These are phyloP conservation scores for Myotis myotis DNA, from an alignment of 2,797 vertebrate species.

Conservation along the genomic window DNA sequence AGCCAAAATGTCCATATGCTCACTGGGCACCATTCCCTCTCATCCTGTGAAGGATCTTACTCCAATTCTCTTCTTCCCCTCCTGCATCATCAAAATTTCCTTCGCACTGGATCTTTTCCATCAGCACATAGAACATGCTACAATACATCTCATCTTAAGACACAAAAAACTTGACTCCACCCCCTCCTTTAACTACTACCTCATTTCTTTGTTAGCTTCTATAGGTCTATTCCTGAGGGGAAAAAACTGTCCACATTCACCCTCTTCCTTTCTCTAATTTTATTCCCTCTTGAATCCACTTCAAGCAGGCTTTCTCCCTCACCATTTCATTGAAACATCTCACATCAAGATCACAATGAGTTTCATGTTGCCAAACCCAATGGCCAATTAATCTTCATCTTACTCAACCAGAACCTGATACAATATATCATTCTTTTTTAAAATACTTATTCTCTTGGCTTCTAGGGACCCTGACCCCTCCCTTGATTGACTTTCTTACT, in stretches of 20 bases:
- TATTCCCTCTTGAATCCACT: neutral
- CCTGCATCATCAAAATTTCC: neutral
- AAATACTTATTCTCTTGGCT: neutral
- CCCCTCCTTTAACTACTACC: neutral
- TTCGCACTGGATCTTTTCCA: neutral
- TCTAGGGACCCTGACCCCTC: neutral
- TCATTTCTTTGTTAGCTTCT: neutral
- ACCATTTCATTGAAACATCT: neutral
- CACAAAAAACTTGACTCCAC: neutral
- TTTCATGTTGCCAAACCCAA: neutral
- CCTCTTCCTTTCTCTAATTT: neutral
- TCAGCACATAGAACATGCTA: neutral
- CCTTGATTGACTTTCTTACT: neutral
- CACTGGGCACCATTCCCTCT: constrained; percentile 61
- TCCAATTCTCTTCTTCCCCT: neutral
- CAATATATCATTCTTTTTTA: neutral
- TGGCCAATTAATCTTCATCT: neutral
- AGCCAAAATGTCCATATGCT: constrained; percentile 70
- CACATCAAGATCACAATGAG: neutral
- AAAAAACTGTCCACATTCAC: neutral
- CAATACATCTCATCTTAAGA: neutral
- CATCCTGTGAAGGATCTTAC: neutral
- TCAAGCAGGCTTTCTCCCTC: neutral
- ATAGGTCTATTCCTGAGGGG: neutral
- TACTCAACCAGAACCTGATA: neutral